Base-by-base conservation (phyloP, 2,113 vertebrate genomes). In the Coregonus clupeaformis region DNA sequence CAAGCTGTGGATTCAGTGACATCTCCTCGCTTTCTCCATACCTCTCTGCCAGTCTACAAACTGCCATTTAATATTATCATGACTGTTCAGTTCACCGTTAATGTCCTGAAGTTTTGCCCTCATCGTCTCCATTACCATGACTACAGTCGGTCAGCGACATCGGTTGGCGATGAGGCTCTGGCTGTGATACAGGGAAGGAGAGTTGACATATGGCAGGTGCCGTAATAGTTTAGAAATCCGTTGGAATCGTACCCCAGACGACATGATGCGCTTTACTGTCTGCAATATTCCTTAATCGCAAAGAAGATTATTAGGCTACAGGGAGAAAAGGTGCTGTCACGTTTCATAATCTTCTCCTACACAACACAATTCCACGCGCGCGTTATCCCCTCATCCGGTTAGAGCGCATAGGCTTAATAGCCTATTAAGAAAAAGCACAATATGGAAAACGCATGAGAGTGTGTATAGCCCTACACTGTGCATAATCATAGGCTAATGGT, bases 261-360 rank as follows among this genome's bases (percentile, higher is more conserved):
- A 71, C 76, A 77, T 83, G 76, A 82, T 88, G 82, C 85, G 18
- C 57, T 84, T 86, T 80, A 86, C 77, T 83, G 79, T 84, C 83
- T 82, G 79, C 84, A 78, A 63, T 71, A 64, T 89, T 87, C 71
- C 59, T 80, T 85, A 85, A 89, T 81, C 68, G 30, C 66, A 18
- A 16, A 65, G 62, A 47, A 76, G 29, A 66, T 77, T 72, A 74
- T 75, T 52, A 52, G 49, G 49, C 49, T 16, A 52, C 16, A 77
- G 55, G 69, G 79, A 78, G 77, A 24, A 24, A 16, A 25, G 0
- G 45, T 2, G n/a, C 5, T 69, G 68, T 29, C 69, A 49, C n/a
- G 24, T n/a, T 52, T 52, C 49, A 52, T 52, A 52, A 16, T 52
- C 49, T 16, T 52, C 36, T 42, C 36, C 36, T 12, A 42, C 12